Base-by-base conservation (phyloP, 1,140 invertebrate genomes). In the Drosophila arawakana region DNA sequence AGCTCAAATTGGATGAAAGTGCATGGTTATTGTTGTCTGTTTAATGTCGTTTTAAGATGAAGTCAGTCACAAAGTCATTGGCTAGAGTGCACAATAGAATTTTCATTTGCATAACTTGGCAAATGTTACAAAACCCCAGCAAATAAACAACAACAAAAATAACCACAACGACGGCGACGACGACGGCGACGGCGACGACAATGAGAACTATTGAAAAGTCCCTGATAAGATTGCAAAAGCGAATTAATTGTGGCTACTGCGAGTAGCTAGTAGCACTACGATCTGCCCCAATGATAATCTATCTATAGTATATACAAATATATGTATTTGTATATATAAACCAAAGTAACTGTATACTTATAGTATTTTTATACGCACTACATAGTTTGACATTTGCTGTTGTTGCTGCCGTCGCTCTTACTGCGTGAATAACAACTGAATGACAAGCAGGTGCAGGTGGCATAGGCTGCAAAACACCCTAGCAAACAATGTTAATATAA, bases 181-280 rank as follows among this genome's bases (percentile, higher is more conserved):
- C 49, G 34, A 25, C 34, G 37, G 50, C 35, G 21, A 44, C 37
- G 13, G 7, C 13, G 25, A 30, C 25, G 50, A n/a, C 54, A 15
- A n/a, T 37, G 34, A 39, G 18, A 34, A 47, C 41, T 49, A 57
- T 50, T 65, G 43, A 73, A 30, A 66, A 73, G 62, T 73, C 37
- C 46, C 70, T 59, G 70, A 73, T 73, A 73, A 73, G 70, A 73
- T 73, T 67, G 54, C 61, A 44, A 66, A 37, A 39, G 44, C 25
- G 47, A 70, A 66, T 25, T 18, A 58, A 58, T 46, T 70, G 67
- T 46, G 67, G 37, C 67, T 62, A 70, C 67, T 70, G 59, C 35
- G 37, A 30, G 8, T 4, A 43, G 69, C 25, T 18, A 30, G 8
- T 4, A 43, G 69, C 25, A 34, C 25, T 37, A 25, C 62, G 70